A percentile compares a stretch with the other conserved stretches of the same genome.
Evolutionary conservation across 2,797 vertebrate species (phyloP).

Genomic region (Myioborus miniatus): DNA sequence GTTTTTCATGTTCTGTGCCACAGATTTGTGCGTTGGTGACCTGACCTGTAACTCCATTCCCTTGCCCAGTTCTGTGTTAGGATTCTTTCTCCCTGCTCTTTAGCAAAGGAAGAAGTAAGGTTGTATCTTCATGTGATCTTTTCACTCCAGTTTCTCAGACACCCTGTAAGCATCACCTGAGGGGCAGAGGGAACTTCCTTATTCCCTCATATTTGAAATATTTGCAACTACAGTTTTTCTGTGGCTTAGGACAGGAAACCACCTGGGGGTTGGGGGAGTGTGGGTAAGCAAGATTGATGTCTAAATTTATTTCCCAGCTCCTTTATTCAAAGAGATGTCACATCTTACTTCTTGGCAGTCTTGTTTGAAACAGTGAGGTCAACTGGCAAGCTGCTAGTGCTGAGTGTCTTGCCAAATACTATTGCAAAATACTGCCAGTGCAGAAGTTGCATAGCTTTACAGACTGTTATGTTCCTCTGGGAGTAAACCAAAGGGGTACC

Average conservation of each 20-base stretch:
- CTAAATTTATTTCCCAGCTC: background rate
- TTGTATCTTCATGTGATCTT: background rate
- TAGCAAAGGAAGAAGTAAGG: background rate
- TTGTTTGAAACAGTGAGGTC: background rate
- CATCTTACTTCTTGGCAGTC: conserved; percentile 17
- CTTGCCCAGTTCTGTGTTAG: background rate
- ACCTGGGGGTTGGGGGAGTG: background rate
- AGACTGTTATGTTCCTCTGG: background rate
- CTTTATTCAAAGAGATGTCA: background rate
- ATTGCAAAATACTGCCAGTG: conserved; percentile 5
- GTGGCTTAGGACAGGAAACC: background rate
- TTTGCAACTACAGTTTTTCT: background rate
- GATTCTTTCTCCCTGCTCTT: background rate
- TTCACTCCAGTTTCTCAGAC: background rate
- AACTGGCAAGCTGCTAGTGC: background rate
- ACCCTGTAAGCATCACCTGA: background rate
- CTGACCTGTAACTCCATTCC: background rate
- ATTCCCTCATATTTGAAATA: background rate
- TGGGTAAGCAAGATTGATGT: background rate
- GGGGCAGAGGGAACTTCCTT: background rate
- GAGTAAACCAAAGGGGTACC: background rate
- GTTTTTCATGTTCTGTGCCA: rapidly evolving
- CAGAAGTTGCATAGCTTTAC: background rate
- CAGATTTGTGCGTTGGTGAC: background rate
- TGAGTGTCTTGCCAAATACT: background rate